These are phyloP conservation scores for Microctonus aethiopoides DNA, from an alignment of 2,888 invertebrate genomes.

Conservation along the genomic window DNA sequence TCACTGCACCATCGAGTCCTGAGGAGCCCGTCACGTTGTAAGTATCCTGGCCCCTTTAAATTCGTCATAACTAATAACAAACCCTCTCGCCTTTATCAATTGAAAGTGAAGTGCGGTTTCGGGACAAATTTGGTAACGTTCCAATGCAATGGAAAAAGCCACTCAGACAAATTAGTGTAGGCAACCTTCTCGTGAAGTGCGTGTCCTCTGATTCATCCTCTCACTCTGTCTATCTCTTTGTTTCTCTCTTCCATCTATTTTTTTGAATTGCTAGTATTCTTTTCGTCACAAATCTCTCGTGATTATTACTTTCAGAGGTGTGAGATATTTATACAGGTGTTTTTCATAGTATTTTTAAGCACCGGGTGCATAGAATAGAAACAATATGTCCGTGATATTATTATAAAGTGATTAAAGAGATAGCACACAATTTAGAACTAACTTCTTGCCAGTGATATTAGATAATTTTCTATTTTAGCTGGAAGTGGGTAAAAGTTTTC, in stretches of 20 bases:
- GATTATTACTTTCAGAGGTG: conserved; percentile 41
- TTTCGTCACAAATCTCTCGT: conserved; percentile 48
- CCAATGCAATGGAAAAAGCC: conserved; percentile 56
- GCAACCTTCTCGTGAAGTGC: conserved; percentile 23
- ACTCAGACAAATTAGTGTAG: conserved; percentile 65
- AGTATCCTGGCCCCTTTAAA: conserved; percentile 46
- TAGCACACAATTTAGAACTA: conserved; percentile 36
- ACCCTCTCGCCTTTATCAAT: neutral
- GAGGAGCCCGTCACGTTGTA: conserved; percentile 65
- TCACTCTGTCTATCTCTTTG: conserved; percentile 32
- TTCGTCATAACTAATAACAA: neutral
- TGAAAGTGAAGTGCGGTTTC: neutral
- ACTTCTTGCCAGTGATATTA: conserved; percentile 51
- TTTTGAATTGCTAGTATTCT: conserved; percentile 40
- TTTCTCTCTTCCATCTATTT: conserved; percentile 28
- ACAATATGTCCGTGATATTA: conserved; percentile 64
- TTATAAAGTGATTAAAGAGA: conserved; percentile 34
- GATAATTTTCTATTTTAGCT: neutral
- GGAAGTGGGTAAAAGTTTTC: neutral
- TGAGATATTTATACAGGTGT: conserved; percentile 64
- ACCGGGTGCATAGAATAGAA: conserved; percentile 60
- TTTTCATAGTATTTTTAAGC: conserved; percentile 62
- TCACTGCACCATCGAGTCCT: conserved; percentile 61
- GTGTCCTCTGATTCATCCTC: conserved; percentile 29
- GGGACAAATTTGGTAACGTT: conserved; percentile 19